Evolutionary conservation across 2,888 invertebrate species (phyloP).

Genomic region (Hirtodrosophila duncani): DNA sequence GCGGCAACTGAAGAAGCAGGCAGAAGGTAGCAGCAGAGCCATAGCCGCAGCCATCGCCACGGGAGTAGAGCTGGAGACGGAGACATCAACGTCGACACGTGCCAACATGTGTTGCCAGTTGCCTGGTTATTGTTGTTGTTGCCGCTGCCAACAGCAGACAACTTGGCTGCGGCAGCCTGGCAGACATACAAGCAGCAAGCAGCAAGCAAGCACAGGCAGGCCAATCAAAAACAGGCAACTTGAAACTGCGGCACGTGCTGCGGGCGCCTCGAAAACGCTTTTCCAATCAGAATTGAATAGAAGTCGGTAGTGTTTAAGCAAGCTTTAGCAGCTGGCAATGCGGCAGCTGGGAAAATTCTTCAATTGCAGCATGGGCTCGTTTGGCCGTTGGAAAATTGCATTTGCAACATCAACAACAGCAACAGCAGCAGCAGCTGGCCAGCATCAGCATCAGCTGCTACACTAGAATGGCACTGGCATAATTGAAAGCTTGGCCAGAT

Average conservation of each 20-base stretch:
- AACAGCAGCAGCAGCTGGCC: conserved; percentile 28
- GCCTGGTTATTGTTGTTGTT: conserved; percentile 23
- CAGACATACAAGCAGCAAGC: conserved; percentile 9
- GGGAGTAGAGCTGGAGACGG: not conserved
- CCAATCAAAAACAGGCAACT: too few species aligned
- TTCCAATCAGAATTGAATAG: conserved; percentile 55
- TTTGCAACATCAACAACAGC: conserved; percentile 14
- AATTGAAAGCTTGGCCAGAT: conserved; percentile 53
- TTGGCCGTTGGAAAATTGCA: conserved; percentile 56
- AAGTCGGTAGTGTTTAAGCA: not conserved
- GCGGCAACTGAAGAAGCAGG: conserved; percentile 19
- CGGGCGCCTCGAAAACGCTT: conserved; percentile 41
- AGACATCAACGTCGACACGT: conserved; percentile 57
- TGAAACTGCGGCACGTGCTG: conserved; percentile 55
- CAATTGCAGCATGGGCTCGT: conserved; percentile 40
- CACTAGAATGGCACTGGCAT: conserved; percentile 58
- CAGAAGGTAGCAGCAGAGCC: not conserved
- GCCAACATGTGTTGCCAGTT: conserved; percentile 60
- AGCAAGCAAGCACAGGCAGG: conserved; percentile 15
- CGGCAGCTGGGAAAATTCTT: conserved; percentile 62
- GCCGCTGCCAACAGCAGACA: conserved; percentile 48
- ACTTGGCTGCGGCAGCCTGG: conserved; percentile 46
- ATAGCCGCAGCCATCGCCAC: conserved; percentile 36
- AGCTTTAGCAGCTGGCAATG: conserved; percentile 16
- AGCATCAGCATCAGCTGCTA: conserved; percentile 53